phyloP scores from a whole-genome alignment of 2,797 vertebrate species.

The Takifugu rubripes region DNA sequence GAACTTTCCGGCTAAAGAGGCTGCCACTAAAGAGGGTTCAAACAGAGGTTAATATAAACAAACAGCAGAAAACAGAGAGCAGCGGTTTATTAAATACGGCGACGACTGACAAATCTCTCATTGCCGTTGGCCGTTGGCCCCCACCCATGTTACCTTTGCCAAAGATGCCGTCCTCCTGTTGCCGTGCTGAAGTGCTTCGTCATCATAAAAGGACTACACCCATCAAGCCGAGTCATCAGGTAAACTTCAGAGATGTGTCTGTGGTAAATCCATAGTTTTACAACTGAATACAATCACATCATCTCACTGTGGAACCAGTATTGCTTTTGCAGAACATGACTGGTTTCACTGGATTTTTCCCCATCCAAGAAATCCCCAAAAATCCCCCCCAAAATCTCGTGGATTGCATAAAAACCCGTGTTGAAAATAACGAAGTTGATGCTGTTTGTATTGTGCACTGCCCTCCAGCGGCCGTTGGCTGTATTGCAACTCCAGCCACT shows the following conservation, averaged over 20 bases:
- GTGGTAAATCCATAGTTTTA: background rate
- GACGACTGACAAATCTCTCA: conserved; percentile 91
- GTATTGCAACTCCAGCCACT: conserved; percentile 24
- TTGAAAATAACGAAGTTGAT: conserved; percentile 7
- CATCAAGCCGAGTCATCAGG: background rate
- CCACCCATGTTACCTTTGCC: conserved; percentile 67
- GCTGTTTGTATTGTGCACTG: conserved; percentile 46
- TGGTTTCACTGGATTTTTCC: background rate
- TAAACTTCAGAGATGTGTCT: background rate
- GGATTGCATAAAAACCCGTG: background rate
- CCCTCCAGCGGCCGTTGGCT: conserved; percentile 69
- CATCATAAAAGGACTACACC: conserved; percentile 23
- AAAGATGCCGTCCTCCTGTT: conserved; percentile 59
- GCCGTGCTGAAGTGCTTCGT: conserved; percentile 51
- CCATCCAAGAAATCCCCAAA: background rate
- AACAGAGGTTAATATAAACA: conserved; percentile 97
- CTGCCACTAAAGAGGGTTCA: conserved; percentile 98
- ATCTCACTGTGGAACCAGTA: no score
- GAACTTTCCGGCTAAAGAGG: conserved; percentile 90
- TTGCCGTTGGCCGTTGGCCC: conserved; percentile 92
- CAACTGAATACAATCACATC: no score
- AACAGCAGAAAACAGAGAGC: conserved; percentile 90
- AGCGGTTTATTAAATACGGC: conserved; percentile 90
- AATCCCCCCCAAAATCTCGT: background rate
- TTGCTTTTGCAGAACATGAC: background rate